A percentile compares a stretch with the other conserved stretches of the same genome.
phyloP scores from a whole-genome alignment of 2,797 vertebrate genomes.

The Trematomus bernacchii region DNA sequence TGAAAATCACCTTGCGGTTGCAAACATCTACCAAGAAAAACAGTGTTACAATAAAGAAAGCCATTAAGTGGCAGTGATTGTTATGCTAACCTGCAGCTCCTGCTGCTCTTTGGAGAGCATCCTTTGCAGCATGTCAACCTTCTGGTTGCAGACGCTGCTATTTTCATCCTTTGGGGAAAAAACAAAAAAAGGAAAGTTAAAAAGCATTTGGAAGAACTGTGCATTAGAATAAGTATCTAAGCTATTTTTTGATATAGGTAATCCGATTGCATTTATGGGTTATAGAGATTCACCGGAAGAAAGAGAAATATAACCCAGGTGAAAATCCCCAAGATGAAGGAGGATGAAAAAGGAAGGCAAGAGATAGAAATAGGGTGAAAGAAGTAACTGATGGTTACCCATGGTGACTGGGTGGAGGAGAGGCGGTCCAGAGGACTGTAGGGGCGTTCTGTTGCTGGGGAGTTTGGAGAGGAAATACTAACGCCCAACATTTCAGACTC shows the following conservation, averaged over 20 bases:
- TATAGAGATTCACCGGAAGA: neutral
- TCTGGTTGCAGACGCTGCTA: slow-evolving; percentile 90
- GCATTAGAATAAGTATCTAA: neutral
- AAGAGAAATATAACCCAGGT: neutral
- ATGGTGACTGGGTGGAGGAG: slow-evolving; percentile 87
- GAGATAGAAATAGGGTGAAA: neutral
- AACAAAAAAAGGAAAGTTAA: slow-evolving; percentile 7
- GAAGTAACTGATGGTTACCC: slow-evolving; percentile 79
- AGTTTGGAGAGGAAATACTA: slow-evolving; percentile 89
- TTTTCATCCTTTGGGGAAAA: slow-evolving; percentile 89
- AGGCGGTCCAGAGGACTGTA: slow-evolving; percentile 87
- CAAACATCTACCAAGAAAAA: neutral
- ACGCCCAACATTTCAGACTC: slow-evolving; percentile 87
- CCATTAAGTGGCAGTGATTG: slow-evolving; percentile 18
- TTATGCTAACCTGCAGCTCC: slow-evolving; percentile 89
- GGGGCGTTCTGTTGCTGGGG: slow-evolving; percentile 85
- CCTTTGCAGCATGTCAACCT: slow-evolving; percentile 90
- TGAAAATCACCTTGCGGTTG: neutral
- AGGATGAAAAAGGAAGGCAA: neutral
- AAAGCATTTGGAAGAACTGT: neutral
- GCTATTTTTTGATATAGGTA: neutral
- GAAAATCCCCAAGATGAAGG: neutral
- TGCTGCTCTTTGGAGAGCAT: slow-evolving; percentile 92
- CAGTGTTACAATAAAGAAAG: neutral
- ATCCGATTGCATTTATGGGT: neutral